phyloP scores from a whole-genome alignment of 92 coral and sea anemone genomes.

The Porites lobata region DNA sequence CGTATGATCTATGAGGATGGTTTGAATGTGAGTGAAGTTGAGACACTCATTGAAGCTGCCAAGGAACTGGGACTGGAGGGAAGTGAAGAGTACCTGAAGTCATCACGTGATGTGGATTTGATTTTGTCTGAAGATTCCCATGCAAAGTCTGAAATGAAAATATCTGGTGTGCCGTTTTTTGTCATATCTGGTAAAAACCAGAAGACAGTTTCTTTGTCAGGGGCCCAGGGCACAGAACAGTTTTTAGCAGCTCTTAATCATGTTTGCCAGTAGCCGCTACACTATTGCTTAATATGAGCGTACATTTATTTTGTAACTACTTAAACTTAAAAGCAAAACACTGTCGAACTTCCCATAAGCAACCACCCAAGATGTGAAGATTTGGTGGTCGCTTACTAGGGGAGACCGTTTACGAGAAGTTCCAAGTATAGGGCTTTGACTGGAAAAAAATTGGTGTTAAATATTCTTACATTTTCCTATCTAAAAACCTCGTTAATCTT shows the following conservation, averaged over 20 bases:
- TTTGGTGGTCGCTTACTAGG: too few species aligned
- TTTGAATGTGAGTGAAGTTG: constrained; percentile 73
- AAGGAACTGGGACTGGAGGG: constrained; percentile 72
- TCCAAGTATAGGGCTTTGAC: too few species aligned
- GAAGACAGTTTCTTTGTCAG: constrained; percentile 67
- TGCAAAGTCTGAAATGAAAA: constrained; percentile 74
- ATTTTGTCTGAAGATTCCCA: constrained; percentile 72
- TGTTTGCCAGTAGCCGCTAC: constrained; percentile 23
- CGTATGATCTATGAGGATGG: constrained; percentile 91
- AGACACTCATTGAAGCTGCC: constrained; percentile 74
- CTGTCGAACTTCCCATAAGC: too few species aligned
- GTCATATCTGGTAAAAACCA: constrained; percentile 49
- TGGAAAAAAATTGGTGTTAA: too few species aligned
- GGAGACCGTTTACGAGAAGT: too few species aligned
- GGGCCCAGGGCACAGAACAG: constrained; percentile 74
- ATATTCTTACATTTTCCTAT: too few species aligned
- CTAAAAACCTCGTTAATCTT: too few species aligned
- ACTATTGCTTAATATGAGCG: too few species aligned
- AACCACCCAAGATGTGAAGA: too few species aligned
- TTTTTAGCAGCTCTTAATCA: constrained; percentile 57
- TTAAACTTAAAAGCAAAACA: too few species aligned
- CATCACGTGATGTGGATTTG: constrained; percentile 67
- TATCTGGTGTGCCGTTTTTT: constrained; percentile 88
- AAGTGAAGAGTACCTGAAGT: constrained; percentile 71
- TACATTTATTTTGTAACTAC: too few species aligned